Conservation (phyloP, 2,113 vertebrate genomes). For the Heloderma charlesbogerti region DNA sequence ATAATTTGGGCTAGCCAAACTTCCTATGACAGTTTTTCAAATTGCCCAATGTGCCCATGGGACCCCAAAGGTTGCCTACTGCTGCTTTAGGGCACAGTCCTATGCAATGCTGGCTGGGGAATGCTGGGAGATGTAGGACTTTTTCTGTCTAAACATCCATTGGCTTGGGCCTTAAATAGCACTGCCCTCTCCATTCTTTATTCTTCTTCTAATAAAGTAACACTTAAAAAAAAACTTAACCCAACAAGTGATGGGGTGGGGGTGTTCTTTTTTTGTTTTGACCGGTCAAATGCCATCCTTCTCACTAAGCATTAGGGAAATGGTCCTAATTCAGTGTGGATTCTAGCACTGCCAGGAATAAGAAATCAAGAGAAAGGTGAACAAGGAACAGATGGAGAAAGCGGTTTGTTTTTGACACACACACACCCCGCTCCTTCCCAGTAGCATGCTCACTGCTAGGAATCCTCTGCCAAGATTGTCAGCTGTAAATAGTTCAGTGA, state of each 20-base stretch:
- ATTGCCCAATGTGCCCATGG: no score
- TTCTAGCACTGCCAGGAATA: neutral
- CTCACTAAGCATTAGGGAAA: neutral
- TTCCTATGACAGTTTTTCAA: no score
- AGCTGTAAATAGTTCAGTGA: slow-evolving; percentile 22
- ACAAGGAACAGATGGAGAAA: slow-evolving; percentile 25
- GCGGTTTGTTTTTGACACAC: neutral
- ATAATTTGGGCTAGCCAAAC: no score
- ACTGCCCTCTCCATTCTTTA: neutral
- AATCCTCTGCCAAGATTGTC: slow-evolving; percentile 14
- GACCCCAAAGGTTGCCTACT: neutral
- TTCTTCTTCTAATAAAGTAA: neutral
- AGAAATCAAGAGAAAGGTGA: neutral
- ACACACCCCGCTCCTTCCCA: neutral
- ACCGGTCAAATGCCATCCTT: neutral
- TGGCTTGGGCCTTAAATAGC: no score
- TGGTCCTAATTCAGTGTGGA: neutral
- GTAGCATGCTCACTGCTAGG: neutral
- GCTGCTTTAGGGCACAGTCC: no score
- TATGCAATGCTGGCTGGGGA: no score
- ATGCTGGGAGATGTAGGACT: no score
- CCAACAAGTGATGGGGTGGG: neutral
- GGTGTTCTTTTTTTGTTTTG: neutral
- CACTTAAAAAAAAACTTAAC: neutral
- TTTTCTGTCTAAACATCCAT: no score